Conservation (phyloP, 2,113 vertebrate species). For the Xiphophorus hellerii region DNA sequence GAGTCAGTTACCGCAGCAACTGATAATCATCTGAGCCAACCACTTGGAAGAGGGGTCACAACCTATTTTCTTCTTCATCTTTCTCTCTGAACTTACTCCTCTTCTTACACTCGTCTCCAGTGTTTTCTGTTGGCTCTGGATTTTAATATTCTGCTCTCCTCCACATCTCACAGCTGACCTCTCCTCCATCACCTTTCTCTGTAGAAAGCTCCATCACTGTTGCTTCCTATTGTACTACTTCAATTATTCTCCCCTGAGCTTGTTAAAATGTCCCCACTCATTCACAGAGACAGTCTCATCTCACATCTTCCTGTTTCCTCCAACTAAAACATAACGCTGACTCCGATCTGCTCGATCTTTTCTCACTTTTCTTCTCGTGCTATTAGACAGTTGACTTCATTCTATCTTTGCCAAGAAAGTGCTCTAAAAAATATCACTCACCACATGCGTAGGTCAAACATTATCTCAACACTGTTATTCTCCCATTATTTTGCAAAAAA, state of each 20-base stretch:
- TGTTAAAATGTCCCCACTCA: conserved; percentile 30
- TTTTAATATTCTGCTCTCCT: conserved; percentile 20
- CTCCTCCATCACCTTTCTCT: conserved; percentile 27
- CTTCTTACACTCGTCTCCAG: background rate
- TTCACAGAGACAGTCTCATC: conserved; percentile 32
- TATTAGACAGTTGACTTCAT: conserved; percentile 20
- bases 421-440: conserved; percentile 19
- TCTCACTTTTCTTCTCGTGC: conserved; percentile 20
- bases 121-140: conserved; percentile 24
- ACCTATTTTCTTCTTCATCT: conserved; percentile 41
- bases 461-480: background rate
- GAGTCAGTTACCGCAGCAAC: conserved; percentile 45
- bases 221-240: conserved; percentile 21
- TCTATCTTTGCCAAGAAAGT: conserved; percentile 12
- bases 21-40: conserved; percentile 56
- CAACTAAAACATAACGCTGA: conserved; percentile 18
- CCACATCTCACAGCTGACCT: conserved; percentile 36
- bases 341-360: background rate
- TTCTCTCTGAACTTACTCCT: background rate
- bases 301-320: conserved; percentile 40
- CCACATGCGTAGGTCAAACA: conserved; percentile 34
- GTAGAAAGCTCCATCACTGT: conserved; percentile 26
- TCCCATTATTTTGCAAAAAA: conserved; percentile 19
- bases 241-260: conserved; percentile 47
- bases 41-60: conserved; percentile 51